Base-by-base conservation (phyloP, 2,113 vertebrate genomes). In the Notarius quadriscutis region DNA sequence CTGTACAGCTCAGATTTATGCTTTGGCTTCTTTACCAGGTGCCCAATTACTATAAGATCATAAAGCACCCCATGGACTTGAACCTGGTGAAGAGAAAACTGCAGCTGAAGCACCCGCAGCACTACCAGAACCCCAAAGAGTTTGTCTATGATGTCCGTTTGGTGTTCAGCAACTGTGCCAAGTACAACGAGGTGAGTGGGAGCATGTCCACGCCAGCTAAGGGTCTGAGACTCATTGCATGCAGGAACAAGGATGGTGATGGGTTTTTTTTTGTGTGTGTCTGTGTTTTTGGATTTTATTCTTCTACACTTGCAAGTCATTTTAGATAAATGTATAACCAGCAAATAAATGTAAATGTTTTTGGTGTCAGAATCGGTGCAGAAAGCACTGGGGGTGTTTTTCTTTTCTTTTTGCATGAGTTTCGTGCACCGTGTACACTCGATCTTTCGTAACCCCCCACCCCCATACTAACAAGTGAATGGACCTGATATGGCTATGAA, bases 11-110 rank as follows among this genome's bases (percentile, higher is more conserved):
- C 5, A 11, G 11, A 5, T 79, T 84, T 50, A 79, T 30, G 25
- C 30, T 62, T 18, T 77, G 67, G 15, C 27, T 11, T 84, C 22
- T 50, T 67, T 60, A 51, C 87, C 91, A 99, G 98, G 97, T 99
- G 94, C 98, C 98, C 89, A 99, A 99, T 94, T 99, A 99, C 93
- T 99, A 99, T 92, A 99, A 98, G 96, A 99, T 99, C 77, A 99
- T 99, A 91, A 99, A 99, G 94, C 96, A 97, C 88, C 98, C 98
- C 20, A 99, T 99, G 98, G 97, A 99, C 94, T 95, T 99, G 91
- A 98, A 97, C 88, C 96, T 96, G 0, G 97, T 99, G 92, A 99
- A 99, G 94, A 97, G 96, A 95, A 99, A 97, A 90, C 95, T 99
- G 83, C 97, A 98, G 90, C 95, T 96, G 89, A 97, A 97, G 22